phyloP scores from a whole-genome alignment of 2,797 vertebrate species.

The Oreonectes daqikongensis region DNA sequence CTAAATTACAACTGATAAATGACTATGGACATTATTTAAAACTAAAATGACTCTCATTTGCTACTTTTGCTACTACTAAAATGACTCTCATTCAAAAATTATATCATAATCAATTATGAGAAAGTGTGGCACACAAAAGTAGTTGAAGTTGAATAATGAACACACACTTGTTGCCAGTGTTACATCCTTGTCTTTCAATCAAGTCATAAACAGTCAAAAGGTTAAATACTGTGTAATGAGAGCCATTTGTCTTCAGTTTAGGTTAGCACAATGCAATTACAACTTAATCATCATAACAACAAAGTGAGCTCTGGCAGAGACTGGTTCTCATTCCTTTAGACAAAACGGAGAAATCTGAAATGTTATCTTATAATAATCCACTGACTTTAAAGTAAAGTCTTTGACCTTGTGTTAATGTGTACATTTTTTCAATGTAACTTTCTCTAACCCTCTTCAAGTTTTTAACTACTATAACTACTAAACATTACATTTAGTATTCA shows the following conservation, averaged over 20 bases:
- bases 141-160: neutral
- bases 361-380: constrained; percentile 57
- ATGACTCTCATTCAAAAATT: too few species aligned
- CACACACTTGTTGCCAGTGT: neutral
- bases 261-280: constrained; percentile 27
- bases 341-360: neutral
- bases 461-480: neutral
- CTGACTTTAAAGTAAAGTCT: constrained; percentile 60
- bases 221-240: constrained; percentile 1
- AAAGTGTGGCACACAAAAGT: too few species aligned
- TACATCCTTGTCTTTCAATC: constrained; percentile 8
- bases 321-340: constrained; percentile 41
- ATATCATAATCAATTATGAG: too few species aligned
- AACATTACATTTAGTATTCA: neutral
- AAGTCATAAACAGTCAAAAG: constrained; percentile 24
- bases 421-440: constrained; percentile 42
- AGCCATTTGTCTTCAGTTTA: constrained; percentile 12
- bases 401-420: constrained; percentile 35
- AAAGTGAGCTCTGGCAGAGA: constrained; percentile 44
- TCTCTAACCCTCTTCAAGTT: constrained; percentile 31
- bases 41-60: too few species aligned
- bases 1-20: too few species aligned
- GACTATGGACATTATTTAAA: too few species aligned
- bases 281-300: neutral
- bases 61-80: too few species aligned